These are phyloP conservation scores for Eupeodes latifasciatus DNA, from an alignment of 2,888 invertebrate species.

Conservation along the genomic window DNA sequence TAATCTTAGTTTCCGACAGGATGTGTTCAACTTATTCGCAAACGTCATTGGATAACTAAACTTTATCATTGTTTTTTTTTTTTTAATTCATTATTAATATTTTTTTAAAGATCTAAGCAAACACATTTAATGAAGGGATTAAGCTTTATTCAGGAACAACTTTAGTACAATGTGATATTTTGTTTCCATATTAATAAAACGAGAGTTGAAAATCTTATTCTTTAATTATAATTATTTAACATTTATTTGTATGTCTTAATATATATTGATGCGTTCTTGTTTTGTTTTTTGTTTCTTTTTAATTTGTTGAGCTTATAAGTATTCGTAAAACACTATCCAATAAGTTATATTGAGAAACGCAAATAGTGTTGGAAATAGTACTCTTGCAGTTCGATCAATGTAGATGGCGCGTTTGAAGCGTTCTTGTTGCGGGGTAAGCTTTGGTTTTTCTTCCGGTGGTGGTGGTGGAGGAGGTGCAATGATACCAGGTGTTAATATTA, in stretches of 20 bases:
- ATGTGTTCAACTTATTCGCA: too few species aligned
- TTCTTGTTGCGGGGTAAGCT: constrained; percentile 86
- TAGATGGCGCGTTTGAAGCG: constrained; percentile 88
- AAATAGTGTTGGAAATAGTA: constrained; percentile 89
- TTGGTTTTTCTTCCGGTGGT: constrained; percentile 83
- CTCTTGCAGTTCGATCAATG: constrained; percentile 89
- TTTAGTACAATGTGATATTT: background rate
- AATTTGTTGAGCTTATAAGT: constrained; percentile 85
- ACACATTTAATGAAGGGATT: background rate
- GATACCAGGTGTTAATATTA: constrained; percentile 82
- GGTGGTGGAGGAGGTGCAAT: constrained; percentile 82
- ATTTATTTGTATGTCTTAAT: constrained; percentile 38
- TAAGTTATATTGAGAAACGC: constrained; percentile 88
- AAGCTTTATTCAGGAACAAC: background rate
- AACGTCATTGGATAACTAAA: background rate
- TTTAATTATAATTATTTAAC: constrained; percentile 29
- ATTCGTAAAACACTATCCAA: constrained; percentile 90
- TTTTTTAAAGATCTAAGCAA: background rate
- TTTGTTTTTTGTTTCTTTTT: background rate
- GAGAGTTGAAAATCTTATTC: background rate
- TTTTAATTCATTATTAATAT: background rate
- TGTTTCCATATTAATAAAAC: background rate
- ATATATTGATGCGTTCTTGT: constrained; percentile 6
- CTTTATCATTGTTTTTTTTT: too few species aligned
- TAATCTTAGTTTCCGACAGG: too few species aligned